Evolutionary conservation across 2,113 vertebrate genomes (phyloP).

Genomic region (Cyprinodon brontotheroides): DNA sequence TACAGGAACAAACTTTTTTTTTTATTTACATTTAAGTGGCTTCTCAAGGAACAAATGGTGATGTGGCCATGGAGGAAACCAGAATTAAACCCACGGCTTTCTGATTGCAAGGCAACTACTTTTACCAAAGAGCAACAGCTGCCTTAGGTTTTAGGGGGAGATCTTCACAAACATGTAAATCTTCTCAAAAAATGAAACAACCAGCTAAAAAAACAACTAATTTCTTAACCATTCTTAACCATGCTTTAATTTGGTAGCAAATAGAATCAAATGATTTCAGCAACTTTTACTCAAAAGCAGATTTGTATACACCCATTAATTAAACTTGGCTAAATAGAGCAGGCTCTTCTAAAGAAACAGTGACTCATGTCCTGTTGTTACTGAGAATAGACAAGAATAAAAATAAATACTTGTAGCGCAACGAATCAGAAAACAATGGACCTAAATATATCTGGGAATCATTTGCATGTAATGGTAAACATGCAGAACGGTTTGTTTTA

Average conservation of each 20-base stretch:
- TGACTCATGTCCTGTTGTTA: neutral
- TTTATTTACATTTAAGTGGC: no score
- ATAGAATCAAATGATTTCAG: neutral
- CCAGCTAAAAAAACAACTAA: no score
- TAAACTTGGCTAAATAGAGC: neutral
- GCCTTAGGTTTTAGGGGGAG: neutral
- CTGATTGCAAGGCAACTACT: no score
- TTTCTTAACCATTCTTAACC: no score
- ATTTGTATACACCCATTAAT: no score
- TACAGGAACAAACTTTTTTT: no score
- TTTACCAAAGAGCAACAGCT: no score
- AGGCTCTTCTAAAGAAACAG: neutral
- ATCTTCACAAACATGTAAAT: neutral
- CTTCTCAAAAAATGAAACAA: neutral
- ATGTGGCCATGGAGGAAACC: no score
- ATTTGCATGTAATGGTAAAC: neutral
- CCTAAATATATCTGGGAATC: no score
- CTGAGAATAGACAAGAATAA: neutral
- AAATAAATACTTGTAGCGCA: neutral
- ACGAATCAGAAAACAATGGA: neutral
- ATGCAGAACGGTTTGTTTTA: neutral
- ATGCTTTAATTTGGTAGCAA: neutral
- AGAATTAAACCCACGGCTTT: no score
- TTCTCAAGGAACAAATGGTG: no score
- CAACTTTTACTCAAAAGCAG: neutral